Conservation (phyloP, 1,140 invertebrate species). For the Pseudomyrmex sp. region DNA sequence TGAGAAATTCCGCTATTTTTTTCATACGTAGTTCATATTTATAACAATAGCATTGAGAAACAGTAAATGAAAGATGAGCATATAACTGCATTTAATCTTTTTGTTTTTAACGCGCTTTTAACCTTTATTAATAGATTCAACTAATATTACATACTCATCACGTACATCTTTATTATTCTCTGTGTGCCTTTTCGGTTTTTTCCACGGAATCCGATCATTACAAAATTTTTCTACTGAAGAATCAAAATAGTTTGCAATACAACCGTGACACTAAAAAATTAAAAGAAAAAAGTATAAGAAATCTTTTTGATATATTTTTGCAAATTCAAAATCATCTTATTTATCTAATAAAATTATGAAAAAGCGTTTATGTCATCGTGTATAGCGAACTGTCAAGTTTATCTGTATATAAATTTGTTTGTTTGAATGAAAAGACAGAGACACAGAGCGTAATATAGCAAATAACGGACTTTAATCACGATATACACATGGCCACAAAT, state of each 20-base stretch:
- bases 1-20: not conserved
- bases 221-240: no score
- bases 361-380: not conserved
- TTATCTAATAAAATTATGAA: no score
- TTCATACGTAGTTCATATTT: not conserved
- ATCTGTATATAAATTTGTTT: not conserved
- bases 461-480: slow-evolving; percentile 26
- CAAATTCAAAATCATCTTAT: no score
- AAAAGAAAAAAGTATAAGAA: no score
- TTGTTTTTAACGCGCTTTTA: slow-evolving; percentile 4
- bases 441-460: not conserved
- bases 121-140: slow-evolving; percentile 27
- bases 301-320: no score
- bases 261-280: no score
- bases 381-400: not conserved
- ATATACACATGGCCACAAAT: slow-evolving; percentile 6
- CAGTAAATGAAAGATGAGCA: slow-evolving; percentile 20
- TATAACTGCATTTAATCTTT: slow-evolving; percentile 11
- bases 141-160: not conserved
- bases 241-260: no score
- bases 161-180: slow-evolving; percentile 2
- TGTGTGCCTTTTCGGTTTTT: not conserved
- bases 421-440: not conserved
- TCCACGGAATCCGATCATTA: not conserved
- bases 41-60: slow-evolving; percentile 19